Base-by-base conservation (phyloP, 2,113 vertebrate genomes). In the Ammospiza caudacuta region DNA sequence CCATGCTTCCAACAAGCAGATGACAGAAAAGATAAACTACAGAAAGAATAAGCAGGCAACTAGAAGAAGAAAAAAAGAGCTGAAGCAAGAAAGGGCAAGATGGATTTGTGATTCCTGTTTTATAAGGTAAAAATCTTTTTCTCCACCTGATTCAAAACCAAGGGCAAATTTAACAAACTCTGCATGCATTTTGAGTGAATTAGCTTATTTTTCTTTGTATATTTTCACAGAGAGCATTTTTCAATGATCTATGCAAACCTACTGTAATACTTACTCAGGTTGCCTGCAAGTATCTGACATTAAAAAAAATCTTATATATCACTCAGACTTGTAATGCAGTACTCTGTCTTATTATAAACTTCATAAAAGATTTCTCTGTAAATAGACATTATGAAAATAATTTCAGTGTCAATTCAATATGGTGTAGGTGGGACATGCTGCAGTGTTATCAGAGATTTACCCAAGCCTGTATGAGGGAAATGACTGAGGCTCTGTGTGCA, bases 341-440 rank as follows among this genome's bases (percentile, higher is more conserved):
- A 77, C 73, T 96, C 79, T 84, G 25, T 88, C 69, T 66, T 79
- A 46, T 70, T 91, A 63, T 24, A 92, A 95, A 90, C 79, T 55
- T 75, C 35, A 94, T 75, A 78, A 94, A 95, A 94, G 57, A 83
- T 84, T 95, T 76, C 61, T 64, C 55, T 94, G 90, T 94, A 94
- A 96, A 94, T 92, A 92, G 89, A 85, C n/a, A 89, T 91, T 73
- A 94, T 43, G 31, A 89, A 96, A 96, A 90, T 58, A 96, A 91
- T 39, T 33, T 9, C 89, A 87, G 57, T 59, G 44, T 64, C 55
- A 92, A 69, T 52, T 70, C 47, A 81, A 12, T 75, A 55, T 20
- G 37, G 15, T 18, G 25, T 66, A 9, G 9, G 37, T 83, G 51
- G 41, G n/a, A 68, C 52, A 25, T 31, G 55, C n/a, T 74, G 72